A percentile compares a stretch with the other conserved stretches of the same genome.
Conservation (phyloP, 2,797 vertebrate genomes). For the Luscinia luscinia region DNA sequence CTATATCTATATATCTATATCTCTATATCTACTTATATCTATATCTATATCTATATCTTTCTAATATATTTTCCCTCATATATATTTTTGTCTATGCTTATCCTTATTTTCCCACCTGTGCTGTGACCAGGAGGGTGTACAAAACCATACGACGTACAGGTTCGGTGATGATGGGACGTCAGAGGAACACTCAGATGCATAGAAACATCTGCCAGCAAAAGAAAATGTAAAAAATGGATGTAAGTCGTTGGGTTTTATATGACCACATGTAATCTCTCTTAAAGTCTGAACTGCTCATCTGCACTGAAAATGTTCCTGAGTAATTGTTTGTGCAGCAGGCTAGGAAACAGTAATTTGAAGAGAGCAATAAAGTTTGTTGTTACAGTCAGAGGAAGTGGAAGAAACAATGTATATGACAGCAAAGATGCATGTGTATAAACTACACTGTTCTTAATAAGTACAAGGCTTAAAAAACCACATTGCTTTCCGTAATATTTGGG, state of each 20-base stretch:
- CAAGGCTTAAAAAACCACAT: background rate
- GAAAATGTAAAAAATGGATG: background rate
- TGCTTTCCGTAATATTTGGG: background rate
- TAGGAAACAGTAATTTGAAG: background rate
- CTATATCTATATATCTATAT: too few species aligned
- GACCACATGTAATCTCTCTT: background rate
- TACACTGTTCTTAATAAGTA: background rate
- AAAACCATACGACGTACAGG: background rate
- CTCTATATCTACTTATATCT: too few species aligned
- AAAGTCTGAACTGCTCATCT: background rate
- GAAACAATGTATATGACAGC: background rate
- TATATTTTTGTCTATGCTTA: background rate
- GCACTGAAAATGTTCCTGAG: background rate
- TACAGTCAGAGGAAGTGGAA: background rate
- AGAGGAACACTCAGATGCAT: background rate
- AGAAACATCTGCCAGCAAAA: background rate
- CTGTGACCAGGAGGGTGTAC: rapidly evolving
- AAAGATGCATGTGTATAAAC: background rate
- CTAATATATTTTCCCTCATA: too few species aligned
- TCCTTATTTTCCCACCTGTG: background rate
- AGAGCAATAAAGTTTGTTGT: background rate
- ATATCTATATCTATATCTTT: too few species aligned
- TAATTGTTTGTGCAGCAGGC: background rate
- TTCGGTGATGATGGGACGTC: background rate
- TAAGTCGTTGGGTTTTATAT: background rate